Evolutionary conservation across 2,113 vertebrate species (phyloP).

Genomic region (Muscicapa adusta): DNA sequence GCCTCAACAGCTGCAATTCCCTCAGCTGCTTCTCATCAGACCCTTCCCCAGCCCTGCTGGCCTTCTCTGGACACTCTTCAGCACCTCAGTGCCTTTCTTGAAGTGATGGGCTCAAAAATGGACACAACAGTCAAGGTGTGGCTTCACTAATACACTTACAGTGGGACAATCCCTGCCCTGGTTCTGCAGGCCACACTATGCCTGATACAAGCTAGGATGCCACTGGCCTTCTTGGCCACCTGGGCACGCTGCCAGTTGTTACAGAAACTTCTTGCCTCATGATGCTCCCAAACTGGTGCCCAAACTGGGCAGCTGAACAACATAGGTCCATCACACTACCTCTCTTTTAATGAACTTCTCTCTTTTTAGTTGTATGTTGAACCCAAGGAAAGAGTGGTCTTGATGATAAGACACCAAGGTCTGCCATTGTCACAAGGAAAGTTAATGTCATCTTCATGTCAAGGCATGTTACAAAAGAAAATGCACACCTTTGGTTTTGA

Average conservation of each 20-base stretch:
- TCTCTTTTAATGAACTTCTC: neutral
- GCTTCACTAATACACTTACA: neutral
- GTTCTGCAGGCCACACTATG: neutral
- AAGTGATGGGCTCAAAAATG: no score
- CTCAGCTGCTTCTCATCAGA: no score
- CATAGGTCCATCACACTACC: neutral
- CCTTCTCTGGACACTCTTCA: no score
- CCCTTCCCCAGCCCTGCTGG: no score
- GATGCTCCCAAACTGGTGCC: neutral
- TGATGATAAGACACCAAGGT: neutral
- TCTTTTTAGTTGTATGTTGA: neutral
- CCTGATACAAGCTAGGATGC: neutral
- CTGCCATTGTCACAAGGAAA: neutral
- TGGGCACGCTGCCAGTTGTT: neutral
- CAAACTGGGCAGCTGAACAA: neutral
- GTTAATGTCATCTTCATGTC: neutral
- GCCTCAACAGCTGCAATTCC: no score
- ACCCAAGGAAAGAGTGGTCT: neutral
- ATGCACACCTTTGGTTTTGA: neutral
- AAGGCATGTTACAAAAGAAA: neutral
- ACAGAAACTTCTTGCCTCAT: neutral
- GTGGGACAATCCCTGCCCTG: neutral
- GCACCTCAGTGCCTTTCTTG: no score
- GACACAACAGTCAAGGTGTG: neutral
- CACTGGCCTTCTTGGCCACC: neutral